phyloP scores from a whole-genome alignment of 1,140 invertebrate genomes.

The Carposina sasakii region DNA sequence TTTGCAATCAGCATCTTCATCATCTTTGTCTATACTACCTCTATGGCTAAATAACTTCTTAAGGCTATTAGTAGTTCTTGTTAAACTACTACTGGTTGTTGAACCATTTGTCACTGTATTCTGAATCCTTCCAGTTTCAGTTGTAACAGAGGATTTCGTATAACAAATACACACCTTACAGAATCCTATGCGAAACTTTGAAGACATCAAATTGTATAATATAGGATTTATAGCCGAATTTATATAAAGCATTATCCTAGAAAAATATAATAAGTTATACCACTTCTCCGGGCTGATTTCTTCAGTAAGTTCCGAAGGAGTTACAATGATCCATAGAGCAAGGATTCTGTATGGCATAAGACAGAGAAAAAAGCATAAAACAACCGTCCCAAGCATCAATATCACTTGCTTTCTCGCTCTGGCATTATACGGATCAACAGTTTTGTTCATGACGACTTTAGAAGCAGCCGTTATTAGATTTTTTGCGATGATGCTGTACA shows the following conservation, averaged over 20 bases:
- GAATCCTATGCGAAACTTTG: conserved; percentile 87
- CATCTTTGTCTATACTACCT: conserved; percentile 61
- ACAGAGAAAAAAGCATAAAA: conserved; percentile 89
- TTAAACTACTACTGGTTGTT: conserved; percentile 71
- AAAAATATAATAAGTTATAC: conserved; percentile 86
- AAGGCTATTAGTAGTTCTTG: conserved; percentile 61
- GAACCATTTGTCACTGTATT: conserved; percentile 70
- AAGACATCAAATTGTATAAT: conserved; percentile 88
- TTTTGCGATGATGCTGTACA: conserved; percentile 85
- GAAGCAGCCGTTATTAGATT: conserved; percentile 79
- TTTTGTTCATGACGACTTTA: conserved; percentile 74
- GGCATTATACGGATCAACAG: conserved; percentile 75
- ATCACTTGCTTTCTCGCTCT: conserved; percentile 81
- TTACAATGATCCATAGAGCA: conserved; percentile 85
- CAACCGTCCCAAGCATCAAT: conserved; percentile 87
- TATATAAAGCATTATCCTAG: conserved; percentile 88
- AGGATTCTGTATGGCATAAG: conserved; percentile 88
- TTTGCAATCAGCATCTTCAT: conserved; percentile 42
- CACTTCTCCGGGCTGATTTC: conserved; percentile 80
- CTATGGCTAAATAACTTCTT: conserved; percentile 64
- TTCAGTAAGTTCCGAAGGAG: conserved; percentile 74
- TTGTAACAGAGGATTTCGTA: conserved; percentile 43
- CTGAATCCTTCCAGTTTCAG: conserved; percentile 41
- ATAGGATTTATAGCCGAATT: conserved; percentile 90
- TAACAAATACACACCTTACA: conserved; percentile 75